Evolutionary conservation across 2,888 invertebrate species (phyloP).

Genomic region (Blastobasis adustella): DNA sequence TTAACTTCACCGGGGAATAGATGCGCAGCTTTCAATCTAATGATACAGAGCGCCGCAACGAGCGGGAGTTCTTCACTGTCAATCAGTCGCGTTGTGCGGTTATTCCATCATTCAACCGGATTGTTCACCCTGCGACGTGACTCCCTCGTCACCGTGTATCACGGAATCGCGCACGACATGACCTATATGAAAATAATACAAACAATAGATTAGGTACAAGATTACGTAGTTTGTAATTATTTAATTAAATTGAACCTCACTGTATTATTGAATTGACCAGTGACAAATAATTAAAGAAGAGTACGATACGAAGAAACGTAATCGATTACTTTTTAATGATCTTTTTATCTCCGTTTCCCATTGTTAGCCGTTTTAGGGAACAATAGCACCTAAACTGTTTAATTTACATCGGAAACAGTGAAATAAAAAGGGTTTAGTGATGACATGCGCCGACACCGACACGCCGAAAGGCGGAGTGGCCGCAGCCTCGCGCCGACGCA

Average conservation of each 20-base stretch:
- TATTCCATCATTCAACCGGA: conserved; percentile 9
- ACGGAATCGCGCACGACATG: no score
- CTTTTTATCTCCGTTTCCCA: no score
- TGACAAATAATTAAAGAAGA: no score
- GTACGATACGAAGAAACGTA: background rate
- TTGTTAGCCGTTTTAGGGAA: conserved; percentile 31
- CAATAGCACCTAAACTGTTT: conserved; percentile 67
- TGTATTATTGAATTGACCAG: no score
- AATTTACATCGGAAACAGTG: conserved; percentile 64
- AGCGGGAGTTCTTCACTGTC: conserved; percentile 14
- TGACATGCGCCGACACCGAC: conserved; percentile 67
- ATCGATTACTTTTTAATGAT: background rate
- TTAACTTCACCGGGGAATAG: background rate
- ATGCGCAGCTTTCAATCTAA: conserved; percentile 4
- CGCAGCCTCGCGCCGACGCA: conserved; percentile 48
- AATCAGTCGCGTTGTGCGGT: conserved; percentile 2
- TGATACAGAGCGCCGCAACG: conserved; percentile 2
- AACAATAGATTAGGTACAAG: no score
- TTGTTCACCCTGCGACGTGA: background rate
- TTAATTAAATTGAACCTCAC: no score
- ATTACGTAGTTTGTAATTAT: no score
- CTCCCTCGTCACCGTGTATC: background rate
- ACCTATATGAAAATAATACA: no score
- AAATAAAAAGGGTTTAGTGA: conserved; percentile 56
- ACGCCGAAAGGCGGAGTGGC: conserved; percentile 41